These are phyloP conservation scores for Hirundo rustica DNA, from an alignment of 2,797 vertebrate genomes.

Conservation along the genomic window DNA sequence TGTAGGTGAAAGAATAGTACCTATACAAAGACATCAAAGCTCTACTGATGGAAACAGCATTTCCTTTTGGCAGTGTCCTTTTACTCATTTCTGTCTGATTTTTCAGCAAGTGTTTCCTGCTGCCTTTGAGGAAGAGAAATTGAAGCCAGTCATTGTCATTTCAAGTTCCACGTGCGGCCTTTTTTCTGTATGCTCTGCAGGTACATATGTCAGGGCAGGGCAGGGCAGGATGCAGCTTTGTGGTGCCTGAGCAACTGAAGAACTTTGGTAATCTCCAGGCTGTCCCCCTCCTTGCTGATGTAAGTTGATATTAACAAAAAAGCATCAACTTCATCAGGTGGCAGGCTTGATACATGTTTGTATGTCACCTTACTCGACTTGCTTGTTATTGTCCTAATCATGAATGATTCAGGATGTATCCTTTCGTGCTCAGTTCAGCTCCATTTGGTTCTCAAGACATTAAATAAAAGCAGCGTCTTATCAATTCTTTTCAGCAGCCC, in stretches of 20 bases:
- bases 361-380: slow-evolving; percentile 30
- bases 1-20: background rate
- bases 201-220: background rate
- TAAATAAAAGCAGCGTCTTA: slow-evolving; percentile 46
- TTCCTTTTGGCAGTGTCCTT: background rate
- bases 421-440: background rate
- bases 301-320: background rate
- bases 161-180: background rate
- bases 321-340: background rate
- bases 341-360: background rate
- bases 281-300: background rate
- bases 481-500: slow-evolving; percentile 41
- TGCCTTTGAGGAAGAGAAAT: background rate
- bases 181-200: background rate
- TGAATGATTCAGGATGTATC: slow-evolving; percentile 32
- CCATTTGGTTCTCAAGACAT: background rate
- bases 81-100: background rate
- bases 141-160: background rate
- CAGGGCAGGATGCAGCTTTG: background rate
- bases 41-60: background rate
- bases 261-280: background rate
- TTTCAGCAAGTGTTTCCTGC: background rate
- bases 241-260: background rate
- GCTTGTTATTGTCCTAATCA: slow-evolving; percentile 52
- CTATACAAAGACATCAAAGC: background rate